Evolutionary conservation across 2,888 invertebrate genomes (phyloP), one percentile per base, ranked within the genome.

Genomic region (Tetranychus truncatus): DNA sequence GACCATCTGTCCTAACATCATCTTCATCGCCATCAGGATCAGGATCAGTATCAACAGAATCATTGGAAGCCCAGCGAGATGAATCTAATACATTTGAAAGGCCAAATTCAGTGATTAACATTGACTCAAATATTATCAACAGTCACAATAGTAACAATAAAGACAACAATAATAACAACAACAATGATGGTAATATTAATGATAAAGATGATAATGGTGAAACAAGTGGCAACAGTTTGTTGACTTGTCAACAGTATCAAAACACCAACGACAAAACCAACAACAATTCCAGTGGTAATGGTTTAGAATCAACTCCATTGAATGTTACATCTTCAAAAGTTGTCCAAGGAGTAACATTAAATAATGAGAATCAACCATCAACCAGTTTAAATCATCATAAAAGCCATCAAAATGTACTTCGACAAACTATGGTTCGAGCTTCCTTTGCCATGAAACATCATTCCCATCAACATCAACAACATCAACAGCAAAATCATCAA

Each of bases 1-100:
- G 55, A 55, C 55, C 55, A 55, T 55, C 55, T 55, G 55, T 69
- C 69, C 69, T 69, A 69, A 20, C 20, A 69, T 69, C 69, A 69
- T 69, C 66, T 20, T 66, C 67, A 67, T 20, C 67, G 21, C n/a
- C 69, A 69, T 24, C 69, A 69, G 6, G 20, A 69, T 69, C 18
- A 8, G 18, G 21, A 67, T 67, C 67, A 69, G 24, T 24, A 24
- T 20, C 69, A 69, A 20, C 55, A 55, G 55, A 55, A 34, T 34
- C 34, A 34, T 34, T 34, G 34, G 34, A 34, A 34, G 34, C 34
- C 34, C 34, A 34, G 34, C 34, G 34, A 34, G 34, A 34, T 55
- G 11, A 55, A 55, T 55, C 55, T 15, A 15, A 6, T 15, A 15
- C 15, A 55, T 6, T 55, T 55, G 55, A 55, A 5, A 15, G 55